phyloP scores from a whole-genome alignment of 2,797 vertebrate species.

The Crenichthys baileyi region DNA sequence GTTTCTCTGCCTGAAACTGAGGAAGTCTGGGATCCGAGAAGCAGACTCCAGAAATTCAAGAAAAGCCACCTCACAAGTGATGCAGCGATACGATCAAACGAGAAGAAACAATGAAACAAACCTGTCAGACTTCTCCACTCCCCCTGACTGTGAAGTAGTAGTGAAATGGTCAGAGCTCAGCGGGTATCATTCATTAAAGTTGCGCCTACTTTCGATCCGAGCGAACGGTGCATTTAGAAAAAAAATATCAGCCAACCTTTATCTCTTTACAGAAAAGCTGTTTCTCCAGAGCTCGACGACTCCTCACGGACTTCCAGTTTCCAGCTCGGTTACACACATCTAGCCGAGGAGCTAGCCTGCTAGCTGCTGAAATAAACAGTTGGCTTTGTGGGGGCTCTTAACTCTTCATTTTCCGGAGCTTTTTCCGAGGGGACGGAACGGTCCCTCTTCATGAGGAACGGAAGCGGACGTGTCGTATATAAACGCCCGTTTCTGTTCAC shows the following conservation, averaged over 20 bases:
- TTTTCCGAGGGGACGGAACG: conserved; percentile 43
- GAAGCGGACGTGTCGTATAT: conserved; percentile 15
- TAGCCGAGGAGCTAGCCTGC: conserved; percentile 78
- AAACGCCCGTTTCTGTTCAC: conserved; percentile 48
- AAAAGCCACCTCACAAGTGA: neutral
- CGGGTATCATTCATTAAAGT: conserved; percentile 72
- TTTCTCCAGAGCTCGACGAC: conserved; percentile 43
- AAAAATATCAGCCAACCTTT: conserved; percentile 9
- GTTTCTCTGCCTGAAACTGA: neutral
- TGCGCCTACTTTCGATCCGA: conserved; percentile 47
- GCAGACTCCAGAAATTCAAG: neutral
- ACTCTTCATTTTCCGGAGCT: conserved; percentile 72
- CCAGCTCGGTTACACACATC: conserved; percentile 57
- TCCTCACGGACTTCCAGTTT: conserved; percentile 62
- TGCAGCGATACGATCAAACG: neutral
- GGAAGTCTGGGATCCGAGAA: neutral
- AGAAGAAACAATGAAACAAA: conserved; percentile 67
- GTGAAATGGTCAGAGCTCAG: conserved; percentile 55
- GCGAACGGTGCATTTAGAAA: conserved; percentile 31
- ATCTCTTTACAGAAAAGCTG: conserved; percentile 16
- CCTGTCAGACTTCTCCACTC: conserved; percentile 72
- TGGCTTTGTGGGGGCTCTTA: conserved; percentile 71
- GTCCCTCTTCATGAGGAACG: conserved; percentile 52
- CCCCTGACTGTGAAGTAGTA: conserved; percentile 44
- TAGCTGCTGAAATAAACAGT: conserved; percentile 81